Percentiles rank a stretch among this genome's conserved stretches.
phyloP scores from a whole-genome alignment of 2,113 vertebrate genomes.

The Erpornis zantholeuca region DNA sequence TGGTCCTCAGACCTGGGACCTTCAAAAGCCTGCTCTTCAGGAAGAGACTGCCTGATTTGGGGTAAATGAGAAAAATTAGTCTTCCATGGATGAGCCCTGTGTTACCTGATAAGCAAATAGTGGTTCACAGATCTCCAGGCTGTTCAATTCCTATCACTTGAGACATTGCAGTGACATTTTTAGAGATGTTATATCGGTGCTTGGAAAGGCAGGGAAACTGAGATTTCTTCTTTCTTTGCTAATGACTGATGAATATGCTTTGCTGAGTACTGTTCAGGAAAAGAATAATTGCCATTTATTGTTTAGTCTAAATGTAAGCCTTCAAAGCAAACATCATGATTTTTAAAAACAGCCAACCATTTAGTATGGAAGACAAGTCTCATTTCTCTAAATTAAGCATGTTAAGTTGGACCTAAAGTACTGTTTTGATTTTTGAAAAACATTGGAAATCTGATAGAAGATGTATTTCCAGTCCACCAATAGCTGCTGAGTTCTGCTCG shows the following conservation, averaged over 20 bases:
- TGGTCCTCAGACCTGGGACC: neutral
- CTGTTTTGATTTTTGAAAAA: neutral
- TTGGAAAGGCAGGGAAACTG: neutral
- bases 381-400: conserved; percentile 10
- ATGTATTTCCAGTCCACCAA: neutral
- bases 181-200: neutral
- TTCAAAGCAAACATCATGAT: neutral
- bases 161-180: neutral
- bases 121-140: neutral
- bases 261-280: neutral
- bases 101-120: neutral
- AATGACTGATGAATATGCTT: neutral
- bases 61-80: neutral
- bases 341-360: neutral
- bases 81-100: neutral
- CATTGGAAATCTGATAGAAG: neutral
- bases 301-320: neutral
- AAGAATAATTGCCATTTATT: neutral
- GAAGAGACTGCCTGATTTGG: neutral
- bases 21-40: neutral
- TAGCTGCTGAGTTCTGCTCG: neutral
- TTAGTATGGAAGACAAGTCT: neutral
- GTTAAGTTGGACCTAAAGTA: neutral
- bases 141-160: neutral
- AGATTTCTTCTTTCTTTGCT: neutral